Percentiles rank a stretch among this genome's conserved stretches.
These are phyloP conservation scores for Heliconius nattereri DNA, from an alignment of 1,140 invertebrate species.

Conservation along the genomic window DNA sequence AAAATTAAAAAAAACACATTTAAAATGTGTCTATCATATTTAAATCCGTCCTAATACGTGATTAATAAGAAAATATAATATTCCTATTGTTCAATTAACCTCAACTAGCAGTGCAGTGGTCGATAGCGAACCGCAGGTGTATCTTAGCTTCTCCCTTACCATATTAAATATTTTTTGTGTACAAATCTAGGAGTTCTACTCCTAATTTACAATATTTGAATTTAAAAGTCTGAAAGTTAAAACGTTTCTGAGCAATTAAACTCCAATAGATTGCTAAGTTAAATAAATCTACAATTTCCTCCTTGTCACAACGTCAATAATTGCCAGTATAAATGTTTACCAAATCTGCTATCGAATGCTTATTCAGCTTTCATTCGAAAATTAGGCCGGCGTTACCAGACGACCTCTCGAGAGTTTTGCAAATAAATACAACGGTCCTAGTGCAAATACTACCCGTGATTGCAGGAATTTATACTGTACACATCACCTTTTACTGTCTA, in stretches of 20 bases:
- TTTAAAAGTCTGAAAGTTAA: not conserved
- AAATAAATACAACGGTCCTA: conserved; percentile 66
- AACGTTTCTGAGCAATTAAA: conserved; percentile 17
- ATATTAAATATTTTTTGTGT: no score
- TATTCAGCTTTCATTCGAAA: conserved; percentile 65
- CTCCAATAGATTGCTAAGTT: conserved; percentile 16
- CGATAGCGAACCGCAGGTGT: no score
- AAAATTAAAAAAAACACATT: no score
- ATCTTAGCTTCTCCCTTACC: no score
- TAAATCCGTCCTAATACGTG: no score
- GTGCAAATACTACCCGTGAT: conserved; percentile 57
- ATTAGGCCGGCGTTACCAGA: conserved; percentile 58
- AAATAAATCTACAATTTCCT: conserved; percentile 37
- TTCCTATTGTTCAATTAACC: no score
- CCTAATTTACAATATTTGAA: not conserved
- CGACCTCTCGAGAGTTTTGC: conserved; percentile 62
- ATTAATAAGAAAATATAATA: no score
- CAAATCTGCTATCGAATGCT: conserved; percentile 59
- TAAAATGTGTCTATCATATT: no score
- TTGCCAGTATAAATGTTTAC: conserved; percentile 52
- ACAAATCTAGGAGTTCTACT: no score
- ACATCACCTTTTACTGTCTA: conserved; percentile 35
- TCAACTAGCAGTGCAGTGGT: no score
- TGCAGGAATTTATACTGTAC: conserved; percentile 44
- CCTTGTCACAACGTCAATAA: conserved; percentile 47